Conservation (phyloP, 2,797 vertebrate species). For the Thunnus albacares region DNA sequence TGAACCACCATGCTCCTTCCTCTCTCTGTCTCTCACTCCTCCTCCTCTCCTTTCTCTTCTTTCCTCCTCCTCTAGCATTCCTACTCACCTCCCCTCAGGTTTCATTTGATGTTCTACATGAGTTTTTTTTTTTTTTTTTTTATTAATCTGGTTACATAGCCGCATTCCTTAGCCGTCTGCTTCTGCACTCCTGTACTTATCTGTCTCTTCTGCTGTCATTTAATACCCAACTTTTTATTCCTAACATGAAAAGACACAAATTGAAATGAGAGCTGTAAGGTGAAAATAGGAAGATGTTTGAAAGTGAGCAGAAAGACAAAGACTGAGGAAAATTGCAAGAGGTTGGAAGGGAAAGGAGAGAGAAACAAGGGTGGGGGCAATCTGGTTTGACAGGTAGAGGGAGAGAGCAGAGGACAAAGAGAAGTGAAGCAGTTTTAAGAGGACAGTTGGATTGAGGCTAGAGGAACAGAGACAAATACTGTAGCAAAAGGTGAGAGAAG, state of each 20-base stretch:
- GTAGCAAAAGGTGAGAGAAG: background rate
- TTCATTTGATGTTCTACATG: conserved; percentile 35
- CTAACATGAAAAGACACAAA: conserved; percentile 42
- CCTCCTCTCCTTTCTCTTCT: conserved; percentile 9
- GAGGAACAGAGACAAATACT: conserved; percentile 10
- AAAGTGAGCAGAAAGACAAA: conserved; percentile 24
- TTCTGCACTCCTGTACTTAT: conserved; percentile 13
- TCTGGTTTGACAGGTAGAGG: conserved; percentile 31
- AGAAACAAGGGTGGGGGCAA: conserved; percentile 30
- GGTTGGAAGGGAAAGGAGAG: conserved; percentile 24
- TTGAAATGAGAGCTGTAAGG: conserved; percentile 35
- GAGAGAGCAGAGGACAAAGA: conserved; percentile 41
- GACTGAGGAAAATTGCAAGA: conserved; percentile 19
- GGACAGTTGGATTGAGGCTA: conserved; percentile 1
- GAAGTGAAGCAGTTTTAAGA: conserved; percentile 40
- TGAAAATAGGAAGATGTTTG: conserved; percentile 12
- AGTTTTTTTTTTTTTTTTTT: background rate
- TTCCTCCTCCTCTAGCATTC: background rate
- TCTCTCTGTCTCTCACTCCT: conserved; percentile 8
- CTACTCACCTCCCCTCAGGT: conserved; percentile 23
- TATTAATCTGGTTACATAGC: conserved; percentile 28
- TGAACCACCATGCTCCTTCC: conserved; percentile 9
- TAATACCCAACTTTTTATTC: conserved; percentile 50
- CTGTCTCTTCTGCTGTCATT: conserved; percentile 34
- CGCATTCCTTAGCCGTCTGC: conserved; percentile 35